Evolutionary conservation across 2,113 vertebrate genomes (phyloP).

Genomic region (Leptobrachium ailaonicum): DNA sequence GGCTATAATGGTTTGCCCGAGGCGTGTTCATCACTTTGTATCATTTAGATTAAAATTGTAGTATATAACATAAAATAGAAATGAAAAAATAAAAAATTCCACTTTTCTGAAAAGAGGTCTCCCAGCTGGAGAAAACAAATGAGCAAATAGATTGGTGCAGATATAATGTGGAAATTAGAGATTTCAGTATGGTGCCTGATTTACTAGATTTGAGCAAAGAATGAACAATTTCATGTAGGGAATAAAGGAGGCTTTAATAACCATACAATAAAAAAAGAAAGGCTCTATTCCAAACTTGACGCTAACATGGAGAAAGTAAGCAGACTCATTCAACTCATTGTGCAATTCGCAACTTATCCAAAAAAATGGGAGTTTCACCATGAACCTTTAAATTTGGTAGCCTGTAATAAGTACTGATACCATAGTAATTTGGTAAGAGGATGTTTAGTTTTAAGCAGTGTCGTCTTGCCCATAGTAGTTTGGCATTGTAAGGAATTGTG

Average conservation of each 20-base stretch:
- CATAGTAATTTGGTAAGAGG: no score
- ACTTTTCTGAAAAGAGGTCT: background rate
- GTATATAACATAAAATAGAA: conserved; percentile 4
- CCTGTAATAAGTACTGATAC: no score
- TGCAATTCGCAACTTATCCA: no score
- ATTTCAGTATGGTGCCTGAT: background rate
- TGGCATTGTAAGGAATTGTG: no score
- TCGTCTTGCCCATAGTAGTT: no score
- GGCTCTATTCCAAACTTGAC: no score
- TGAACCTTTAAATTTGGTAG: no score
- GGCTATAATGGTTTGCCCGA: conserved; percentile 17
- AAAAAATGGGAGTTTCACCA: no score
- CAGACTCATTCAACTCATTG: no score
- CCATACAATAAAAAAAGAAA: background rate
- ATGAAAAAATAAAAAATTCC: background rate
- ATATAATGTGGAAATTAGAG: background rate
- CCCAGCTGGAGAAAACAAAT: conserved; percentile 2
- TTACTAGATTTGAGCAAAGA: background rate
- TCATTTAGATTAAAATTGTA: conserved; percentile 1
- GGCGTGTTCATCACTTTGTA: background rate
- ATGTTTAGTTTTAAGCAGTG: no score
- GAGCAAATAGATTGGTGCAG: background rate
- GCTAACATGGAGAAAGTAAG: no score
- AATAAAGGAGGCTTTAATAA: background rate
- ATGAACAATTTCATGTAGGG: background rate